These are phyloP conservation scores for Peromyscus eremicus DNA, from an alignment of 2,797 vertebrate species.

Conservation along the genomic window DNA sequence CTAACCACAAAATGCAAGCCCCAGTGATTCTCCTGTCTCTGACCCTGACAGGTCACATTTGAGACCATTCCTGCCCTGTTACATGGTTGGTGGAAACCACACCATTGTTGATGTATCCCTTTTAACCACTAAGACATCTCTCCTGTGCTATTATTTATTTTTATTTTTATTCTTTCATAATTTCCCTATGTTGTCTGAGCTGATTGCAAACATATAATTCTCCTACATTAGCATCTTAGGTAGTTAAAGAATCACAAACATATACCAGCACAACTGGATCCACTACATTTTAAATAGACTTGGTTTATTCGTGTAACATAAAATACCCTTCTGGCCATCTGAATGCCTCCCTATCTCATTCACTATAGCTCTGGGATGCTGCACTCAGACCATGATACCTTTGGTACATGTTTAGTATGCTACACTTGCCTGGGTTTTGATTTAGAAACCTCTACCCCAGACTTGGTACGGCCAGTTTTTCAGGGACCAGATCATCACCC, in stretches of 20 bases:
- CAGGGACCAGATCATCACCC: not conserved
- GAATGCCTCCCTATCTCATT: not conserved
- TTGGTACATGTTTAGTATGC: not conserved
- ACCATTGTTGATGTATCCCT: not conserved
- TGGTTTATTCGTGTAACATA: not conserved
- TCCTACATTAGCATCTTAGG: not conserved
- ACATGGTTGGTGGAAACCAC: not conserved
- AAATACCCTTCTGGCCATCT: not conserved
- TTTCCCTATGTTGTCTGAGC: not conserved
- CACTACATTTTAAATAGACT: constrained; percentile 1
- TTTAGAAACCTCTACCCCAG: not conserved
- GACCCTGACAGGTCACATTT: no score
- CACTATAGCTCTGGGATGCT: not conserved
- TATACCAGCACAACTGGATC: not conserved
- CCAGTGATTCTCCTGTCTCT: not conserved
- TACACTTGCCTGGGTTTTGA: not conserved
- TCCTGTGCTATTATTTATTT: not conserved
- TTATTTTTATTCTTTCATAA: not conserved
- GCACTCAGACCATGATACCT: not conserved
- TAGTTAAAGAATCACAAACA: no score
- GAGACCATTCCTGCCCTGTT: not conserved
- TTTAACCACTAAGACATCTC: not conserved
- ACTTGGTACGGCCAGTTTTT: not conserved
- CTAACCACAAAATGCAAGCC: not conserved
- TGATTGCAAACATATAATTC: not conserved